Evolutionary conservation across 2,888 invertebrate genomes (phyloP).

Genomic region (Apamea epomidion): DNA sequence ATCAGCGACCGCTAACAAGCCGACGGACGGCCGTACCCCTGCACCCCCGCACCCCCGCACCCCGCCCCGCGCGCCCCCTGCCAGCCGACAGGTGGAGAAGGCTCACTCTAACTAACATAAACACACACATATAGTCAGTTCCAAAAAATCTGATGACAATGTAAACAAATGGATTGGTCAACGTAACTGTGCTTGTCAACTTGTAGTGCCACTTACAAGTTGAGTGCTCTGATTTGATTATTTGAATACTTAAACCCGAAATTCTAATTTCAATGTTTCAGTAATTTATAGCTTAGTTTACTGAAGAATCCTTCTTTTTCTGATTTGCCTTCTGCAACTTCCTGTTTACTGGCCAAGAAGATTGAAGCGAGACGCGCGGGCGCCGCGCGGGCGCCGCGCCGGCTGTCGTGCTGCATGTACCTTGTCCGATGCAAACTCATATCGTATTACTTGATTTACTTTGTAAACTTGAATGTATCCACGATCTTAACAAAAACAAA

Average conservation of each 20-base stretch:
- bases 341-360: neutral
- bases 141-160: too few relatives aligned
- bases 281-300: too few relatives aligned
- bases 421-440: too few relatives aligned
- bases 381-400: neutral
- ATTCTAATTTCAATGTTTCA: too few relatives aligned
- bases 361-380: neutral
- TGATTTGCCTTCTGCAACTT: neutral
- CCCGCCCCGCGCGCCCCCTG: neutral
- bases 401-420: neutral
- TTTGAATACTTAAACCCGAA: too few relatives aligned
- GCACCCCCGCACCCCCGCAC: neutral
- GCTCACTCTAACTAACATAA: neutral
- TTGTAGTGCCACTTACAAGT: too few relatives aligned
- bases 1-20: slow-evolving; percentile 49
- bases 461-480: neutral
- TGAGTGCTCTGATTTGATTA: too few relatives aligned
- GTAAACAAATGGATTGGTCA: too few relatives aligned
- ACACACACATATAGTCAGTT: too few relatives aligned
- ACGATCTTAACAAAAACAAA: neutral
- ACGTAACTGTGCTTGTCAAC: too few relatives aligned
- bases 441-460: neutral
- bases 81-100: neutral
- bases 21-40: neutral
- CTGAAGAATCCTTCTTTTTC: neutral